Base-by-base conservation (phyloP, 2,113 vertebrate species). In the Nothobranchius furzeri region DNA sequence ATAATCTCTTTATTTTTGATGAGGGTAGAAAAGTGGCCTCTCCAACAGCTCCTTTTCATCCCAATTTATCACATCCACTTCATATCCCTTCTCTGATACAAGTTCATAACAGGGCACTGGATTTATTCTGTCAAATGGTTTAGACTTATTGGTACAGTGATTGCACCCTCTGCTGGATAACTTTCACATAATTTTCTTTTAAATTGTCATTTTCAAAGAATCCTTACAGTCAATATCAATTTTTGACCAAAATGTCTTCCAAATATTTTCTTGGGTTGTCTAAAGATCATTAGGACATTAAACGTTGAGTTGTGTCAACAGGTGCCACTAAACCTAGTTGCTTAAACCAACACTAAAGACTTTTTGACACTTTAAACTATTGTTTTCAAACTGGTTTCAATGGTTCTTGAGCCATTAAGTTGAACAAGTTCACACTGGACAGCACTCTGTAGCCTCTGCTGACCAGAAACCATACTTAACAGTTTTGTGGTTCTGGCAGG, bases 121-220 rank as follows among this genome's bases (percentile, higher is more conserved):
- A 45, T 45, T 20, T 62, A 48, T 20, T 20, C 20, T 20, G 30
- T 36, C 37, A 9, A 47, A 37, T 52, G 10, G 20, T 35, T 73
- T 59, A 52, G 53, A 40, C 56, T 42, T 37, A 50, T 68, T 55
- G 42, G 62, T 36, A 52, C 45, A 66, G 42, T 66, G 9, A 64
- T 78, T 81, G 81, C 88, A 75, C 86, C 89, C 84, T 88, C 89
- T 91, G 73, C 89, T 88, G 89, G 89, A 48, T 54, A 37, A 72
- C 10, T 20, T 25, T 15, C 59, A 24, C 46, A 66, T 25, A 30
- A 20, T 12, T 64, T 70, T 66, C 42, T 70, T 70, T 37, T 58
- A 15, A 48, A 73, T 55, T 60, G 9, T 8, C 36, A 67, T 60
- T 9, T 11, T 6, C 5, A 6, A 30, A 55, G 24, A 56, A 75